Conservation (phyloP, 2,888 invertebrate genomes). For the Trissoscelio sp. region DNA sequence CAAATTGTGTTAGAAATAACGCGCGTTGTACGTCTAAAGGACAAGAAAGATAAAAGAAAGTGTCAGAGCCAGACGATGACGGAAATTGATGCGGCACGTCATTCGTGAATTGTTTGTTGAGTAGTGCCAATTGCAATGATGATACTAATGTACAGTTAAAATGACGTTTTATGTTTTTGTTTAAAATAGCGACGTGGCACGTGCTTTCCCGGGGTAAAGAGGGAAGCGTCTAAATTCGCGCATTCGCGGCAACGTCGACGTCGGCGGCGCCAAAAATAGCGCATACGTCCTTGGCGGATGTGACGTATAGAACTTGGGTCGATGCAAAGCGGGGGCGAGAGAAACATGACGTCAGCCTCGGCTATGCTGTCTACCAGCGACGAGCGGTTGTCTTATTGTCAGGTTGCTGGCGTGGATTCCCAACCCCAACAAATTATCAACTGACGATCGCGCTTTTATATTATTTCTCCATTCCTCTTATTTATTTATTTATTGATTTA, state of each 20-base stretch:
- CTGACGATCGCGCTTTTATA: constrained; percentile 5
- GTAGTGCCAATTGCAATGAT: constrained; percentile 14
- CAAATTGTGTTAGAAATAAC: background rate
- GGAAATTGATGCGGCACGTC: constrained; percentile 9
- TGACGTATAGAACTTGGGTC: constrained; percentile 80
- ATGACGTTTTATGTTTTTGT: constrained; percentile 61
- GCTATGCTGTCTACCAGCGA: constrained; percentile 62
- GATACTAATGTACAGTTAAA: constrained; percentile 7
- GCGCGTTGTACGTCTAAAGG: background rate
- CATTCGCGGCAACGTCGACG: constrained; percentile 83
- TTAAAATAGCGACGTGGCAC: constrained; percentile 47
- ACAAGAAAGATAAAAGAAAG: background rate
- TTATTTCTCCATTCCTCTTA: too few relatives aligned
- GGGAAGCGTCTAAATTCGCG: constrained; percentile 70
- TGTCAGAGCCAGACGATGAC: constrained; percentile 11
- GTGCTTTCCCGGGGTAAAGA: constrained; percentile 60
- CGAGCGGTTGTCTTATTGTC: constrained; percentile 41
- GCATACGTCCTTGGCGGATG: constrained; percentile 80
- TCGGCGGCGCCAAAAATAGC: constrained; percentile 84
- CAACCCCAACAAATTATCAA: constrained; percentile 22
- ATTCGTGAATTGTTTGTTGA: constrained; percentile 12
- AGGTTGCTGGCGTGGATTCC: constrained; percentile 68
- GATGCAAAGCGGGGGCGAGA: constrained; percentile 80
- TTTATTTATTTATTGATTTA: constrained; percentile 6
- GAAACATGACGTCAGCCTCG: constrained; percentile 79